Evolutionary conservation across 2,797 vertebrate species (phyloP).

Genomic region (Pantherophis alleghaniensis): DNA sequence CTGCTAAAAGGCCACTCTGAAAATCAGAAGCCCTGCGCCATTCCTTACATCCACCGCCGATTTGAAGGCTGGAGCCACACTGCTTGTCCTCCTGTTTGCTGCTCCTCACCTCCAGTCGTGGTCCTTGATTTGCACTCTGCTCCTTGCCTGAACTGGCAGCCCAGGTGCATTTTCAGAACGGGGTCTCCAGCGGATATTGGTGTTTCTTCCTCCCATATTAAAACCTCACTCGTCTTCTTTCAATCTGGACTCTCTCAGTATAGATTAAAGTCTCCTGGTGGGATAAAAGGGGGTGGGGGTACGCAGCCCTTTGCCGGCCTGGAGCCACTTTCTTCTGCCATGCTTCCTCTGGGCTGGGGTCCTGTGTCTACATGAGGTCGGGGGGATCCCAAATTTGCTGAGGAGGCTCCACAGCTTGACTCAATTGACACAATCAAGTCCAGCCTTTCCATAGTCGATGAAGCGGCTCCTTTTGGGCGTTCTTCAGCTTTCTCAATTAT

Average conservation of each 20-base stretch:
- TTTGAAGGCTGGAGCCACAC: background rate
- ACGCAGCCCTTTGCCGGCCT: background rate
- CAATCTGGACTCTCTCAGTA: background rate
- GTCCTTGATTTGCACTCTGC: background rate
- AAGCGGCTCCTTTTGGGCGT: background rate
- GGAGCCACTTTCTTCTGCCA: background rate
- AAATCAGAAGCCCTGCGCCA: background rate
- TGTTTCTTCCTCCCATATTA: background rate
- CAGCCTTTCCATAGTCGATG: background rate
- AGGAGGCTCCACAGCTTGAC: background rate
- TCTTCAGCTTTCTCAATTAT: background rate
- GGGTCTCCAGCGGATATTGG: background rate
- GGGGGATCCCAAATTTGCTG: background rate
- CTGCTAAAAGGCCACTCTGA: background rate
- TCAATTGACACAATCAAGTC: background rate
- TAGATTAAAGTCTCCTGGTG: background rate
- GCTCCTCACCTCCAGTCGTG: background rate
- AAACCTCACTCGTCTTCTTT: background rate
- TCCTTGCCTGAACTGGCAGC: background rate
- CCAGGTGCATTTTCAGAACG: background rate
- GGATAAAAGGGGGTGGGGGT: background rate
- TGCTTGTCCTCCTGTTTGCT: background rate
- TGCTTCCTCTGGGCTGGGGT: background rate
- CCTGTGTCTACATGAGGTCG: background rate
- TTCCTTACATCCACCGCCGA: rapidly evolving